Conservation (phyloP, 2,113 vertebrate species). For the Salvator merianae region DNA sequence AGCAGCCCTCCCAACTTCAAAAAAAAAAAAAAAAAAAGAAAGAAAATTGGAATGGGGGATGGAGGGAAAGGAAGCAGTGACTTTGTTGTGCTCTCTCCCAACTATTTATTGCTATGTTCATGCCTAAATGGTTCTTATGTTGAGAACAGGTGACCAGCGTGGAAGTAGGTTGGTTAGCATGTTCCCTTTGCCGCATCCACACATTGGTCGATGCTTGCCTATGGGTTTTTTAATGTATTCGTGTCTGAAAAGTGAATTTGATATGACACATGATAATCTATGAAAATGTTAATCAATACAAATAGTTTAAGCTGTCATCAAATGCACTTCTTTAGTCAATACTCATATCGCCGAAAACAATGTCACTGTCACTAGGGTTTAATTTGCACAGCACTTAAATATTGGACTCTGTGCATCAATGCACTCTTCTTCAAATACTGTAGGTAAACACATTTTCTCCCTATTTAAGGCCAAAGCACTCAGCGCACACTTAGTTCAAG, state of each 20-base stretch:
- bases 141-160: constrained; percentile 88
- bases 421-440: constrained; percentile 86
- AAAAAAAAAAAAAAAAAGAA: neutral
- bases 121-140: constrained; percentile 88
- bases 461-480: constrained; percentile 91
- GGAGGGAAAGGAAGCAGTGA: constrained; percentile 63
- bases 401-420: constrained; percentile 93
- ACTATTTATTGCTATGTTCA: constrained; percentile 95
- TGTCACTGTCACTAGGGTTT: constrained; percentile 96
- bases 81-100: constrained; percentile 70
- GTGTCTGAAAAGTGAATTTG: constrained; percentile 89
- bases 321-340: constrained; percentile 92
- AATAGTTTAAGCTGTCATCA: constrained; percentile 99
- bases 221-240: constrained; percentile 90
- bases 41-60: constrained; percentile 13
- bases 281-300: constrained; percentile 99
- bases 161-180: constrained; percentile 73
- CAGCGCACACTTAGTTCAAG: constrained; percentile 88
- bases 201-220: constrained; percentile 81
- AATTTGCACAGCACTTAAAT: constrained; percentile 97
- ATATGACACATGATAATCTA: constrained; percentile 99
- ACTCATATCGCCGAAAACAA: constrained; percentile 95
- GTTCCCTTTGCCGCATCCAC: constrained; percentile 71
- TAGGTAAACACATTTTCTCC: constrained; percentile 97
- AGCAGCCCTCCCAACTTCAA: no score